Evolutionary conservation across 2,888 invertebrate genomes (phyloP).

Genomic region (Strigamia transsilvanica): DNA sequence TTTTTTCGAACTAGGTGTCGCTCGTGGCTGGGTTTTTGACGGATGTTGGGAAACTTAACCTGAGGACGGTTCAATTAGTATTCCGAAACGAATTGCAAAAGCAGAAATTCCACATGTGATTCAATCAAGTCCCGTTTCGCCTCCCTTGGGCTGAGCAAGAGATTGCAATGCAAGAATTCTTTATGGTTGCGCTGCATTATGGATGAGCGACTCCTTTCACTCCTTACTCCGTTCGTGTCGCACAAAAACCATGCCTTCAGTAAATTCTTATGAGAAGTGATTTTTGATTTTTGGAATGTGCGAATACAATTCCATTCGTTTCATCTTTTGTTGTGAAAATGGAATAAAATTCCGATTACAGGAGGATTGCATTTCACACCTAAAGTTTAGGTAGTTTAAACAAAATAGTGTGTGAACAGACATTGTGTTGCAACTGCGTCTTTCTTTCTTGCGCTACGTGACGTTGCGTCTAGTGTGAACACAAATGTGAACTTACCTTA

Average conservation of each 20-base stretch:
- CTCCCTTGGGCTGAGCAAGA: constrained; percentile 35
- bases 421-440: too few species aligned
- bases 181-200: constrained; percentile 34
- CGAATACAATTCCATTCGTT: constrained; percentile 17
- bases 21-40: background rate
- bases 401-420: too few species aligned
- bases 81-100: constrained; percentile 29
- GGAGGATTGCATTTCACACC: background rate
- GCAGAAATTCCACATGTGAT: constrained; percentile 38
- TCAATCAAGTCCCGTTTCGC: constrained; percentile 35
- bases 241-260: constrained; percentile 14
- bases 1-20: background rate
- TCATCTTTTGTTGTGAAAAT: constrained; percentile 2
- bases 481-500: too few species aligned
- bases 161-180: constrained; percentile 38
- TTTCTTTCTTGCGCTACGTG: too few species aligned
- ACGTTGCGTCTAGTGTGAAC: too few species aligned
- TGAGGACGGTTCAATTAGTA: constrained; percentile 8
- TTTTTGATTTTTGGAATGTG: constrained; percentile 28
- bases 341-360: constrained; percentile 7
- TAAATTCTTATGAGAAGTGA: constrained; percentile 19
- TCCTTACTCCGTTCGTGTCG: constrained; percentile 10
- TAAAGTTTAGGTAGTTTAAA: background rate
- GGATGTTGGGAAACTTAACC: background rate
- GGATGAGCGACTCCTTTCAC: constrained; percentile 9